Base-by-base conservation (phyloP, 2,888 invertebrate genomes). In the Sepiola atlantica region DNA sequence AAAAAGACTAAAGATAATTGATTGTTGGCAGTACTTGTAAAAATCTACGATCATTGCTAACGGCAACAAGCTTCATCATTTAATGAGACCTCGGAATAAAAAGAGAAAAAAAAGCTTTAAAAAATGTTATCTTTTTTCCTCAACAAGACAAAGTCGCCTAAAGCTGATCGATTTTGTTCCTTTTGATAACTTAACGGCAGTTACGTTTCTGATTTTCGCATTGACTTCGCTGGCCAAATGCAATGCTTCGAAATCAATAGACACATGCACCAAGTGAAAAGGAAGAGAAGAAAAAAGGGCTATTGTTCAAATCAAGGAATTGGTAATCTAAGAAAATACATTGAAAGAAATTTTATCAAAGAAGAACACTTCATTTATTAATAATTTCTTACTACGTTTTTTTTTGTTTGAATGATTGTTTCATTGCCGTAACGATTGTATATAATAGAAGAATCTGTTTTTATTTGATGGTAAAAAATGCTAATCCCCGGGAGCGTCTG, bases 281-380 rank as follows among this genome's bases (percentile, higher is more conserved):
- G 77, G 77, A 77, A 77, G 77, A 77, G n/a, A 45, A 77, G 77
- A 77, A 77, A 77, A n/a, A 77, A 77, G 77, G n/a, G 77, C 77
- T 77, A 77, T 77, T 77, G 77, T 77, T 77, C 77, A 77, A 77
- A 77, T 77, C 77, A 77, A 77, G 77, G 77, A 77, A 77, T 77
- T 77, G 77, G 77, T 77, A 77, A 77, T 77, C 77, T 77, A 77
- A 77, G 77, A 77, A 77, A 77, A 77, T 77, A 77, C 77, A 77
- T 77, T 77, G 77, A 77, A 77, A 77, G 77, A 77, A 77, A 77
- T 77, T 77, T 77, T 77, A 77, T 77, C 77, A 77, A 77, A 77
- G 77, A 77, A n/a, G 77, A 77, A 77, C 77, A 77, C 77, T 77
- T 77, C 77, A 77, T 77, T 77, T 77, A 77, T 77, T 77, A 77